Evolutionary conservation across 2,113 vertebrate species (phyloP).

Genomic region (Pelvicachromis taeniatus): DNA sequence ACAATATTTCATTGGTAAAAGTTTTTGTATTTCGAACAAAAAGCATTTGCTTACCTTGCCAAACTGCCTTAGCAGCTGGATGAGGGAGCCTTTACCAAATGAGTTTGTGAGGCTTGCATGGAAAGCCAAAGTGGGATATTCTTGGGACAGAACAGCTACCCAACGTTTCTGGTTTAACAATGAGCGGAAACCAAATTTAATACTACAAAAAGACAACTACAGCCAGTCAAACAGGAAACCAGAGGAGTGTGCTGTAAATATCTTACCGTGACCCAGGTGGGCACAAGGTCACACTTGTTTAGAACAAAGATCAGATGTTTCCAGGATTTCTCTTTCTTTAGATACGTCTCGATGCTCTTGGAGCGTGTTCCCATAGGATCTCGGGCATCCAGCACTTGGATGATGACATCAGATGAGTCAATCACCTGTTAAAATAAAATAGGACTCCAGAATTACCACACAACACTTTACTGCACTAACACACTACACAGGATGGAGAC

Average conservation of each 20-base stretch:
- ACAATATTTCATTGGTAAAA: neutral
- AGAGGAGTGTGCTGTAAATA: neutral
- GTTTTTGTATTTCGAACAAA: neutral
- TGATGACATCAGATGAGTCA: slow-evolving; percentile 96
- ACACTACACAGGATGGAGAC: neutral
- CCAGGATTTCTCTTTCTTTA: slow-evolving; percentile 97
- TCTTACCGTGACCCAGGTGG: slow-evolving; percentile 94
- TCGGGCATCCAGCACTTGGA: slow-evolving; percentile 95
- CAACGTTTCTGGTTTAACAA: slow-evolving; percentile 83
- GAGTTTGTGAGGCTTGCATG: slow-evolving; percentile 97
- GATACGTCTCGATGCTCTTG: slow-evolving; percentile 87
- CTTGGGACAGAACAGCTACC: slow-evolving; percentile 91
- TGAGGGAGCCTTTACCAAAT: slow-evolving; percentile 96
- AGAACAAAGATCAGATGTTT: slow-evolving; percentile 97
- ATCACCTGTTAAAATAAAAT: slow-evolving; percentile 79
- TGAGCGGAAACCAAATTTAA: neutral
- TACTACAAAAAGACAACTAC: neutral
- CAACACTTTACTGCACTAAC: neutral
- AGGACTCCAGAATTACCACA: neutral
- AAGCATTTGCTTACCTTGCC: slow-evolving; percentile 82
- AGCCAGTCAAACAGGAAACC: neutral
- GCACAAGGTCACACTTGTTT: slow-evolving; percentile 97
- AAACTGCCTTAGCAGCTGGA: slow-evolving; percentile 95
- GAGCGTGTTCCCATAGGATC: slow-evolving; percentile 96
- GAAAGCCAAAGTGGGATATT: slow-evolving; percentile 94